Evolutionary conservation across 2,797 vertebrate genomes (phyloP).

Genomic region (Tenualosa thibaudeaui): DNA sequence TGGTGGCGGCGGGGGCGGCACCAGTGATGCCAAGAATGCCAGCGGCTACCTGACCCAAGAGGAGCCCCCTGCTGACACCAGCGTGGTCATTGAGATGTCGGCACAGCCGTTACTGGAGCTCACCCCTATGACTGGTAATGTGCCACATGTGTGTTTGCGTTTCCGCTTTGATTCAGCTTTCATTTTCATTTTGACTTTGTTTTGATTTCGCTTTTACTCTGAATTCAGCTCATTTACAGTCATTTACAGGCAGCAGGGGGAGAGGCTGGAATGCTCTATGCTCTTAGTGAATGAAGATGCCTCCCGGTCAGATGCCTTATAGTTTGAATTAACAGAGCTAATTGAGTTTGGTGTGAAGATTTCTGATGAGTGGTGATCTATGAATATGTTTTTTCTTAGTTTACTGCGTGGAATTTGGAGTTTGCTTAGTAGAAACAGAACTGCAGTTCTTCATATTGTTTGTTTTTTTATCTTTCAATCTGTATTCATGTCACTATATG

Average conservation of each 20-base stretch:
- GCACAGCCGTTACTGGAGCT: conserved; percentile 79
- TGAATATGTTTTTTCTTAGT: neutral
- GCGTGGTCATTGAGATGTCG: conserved; percentile 85
- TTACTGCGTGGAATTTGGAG: neutral
- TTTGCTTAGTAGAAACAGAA: neutral
- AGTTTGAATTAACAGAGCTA: neutral
- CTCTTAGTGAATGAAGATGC: neutral
- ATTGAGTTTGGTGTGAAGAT: neutral
- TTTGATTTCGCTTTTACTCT: too few species aligned
- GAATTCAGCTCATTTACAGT: too few species aligned
- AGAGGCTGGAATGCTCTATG: neutral
- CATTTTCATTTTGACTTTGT: neutral
- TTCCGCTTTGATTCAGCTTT: too few species aligned
- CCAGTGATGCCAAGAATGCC: conserved; percentile 81
- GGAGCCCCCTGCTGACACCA: conserved; percentile 76
- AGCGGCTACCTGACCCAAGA: conserved; percentile 77
- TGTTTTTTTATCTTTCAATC: neutral
- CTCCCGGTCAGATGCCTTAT: neutral
- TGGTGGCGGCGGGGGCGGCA: conserved; percentile 57
- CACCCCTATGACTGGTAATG: conserved; percentile 78
- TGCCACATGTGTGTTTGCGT: neutral
- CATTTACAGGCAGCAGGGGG: neutral
- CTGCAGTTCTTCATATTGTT: neutral
- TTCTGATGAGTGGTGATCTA: neutral
- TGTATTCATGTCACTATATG: conserved; percentile 2